These are phyloP conservation scores for Plagodis pulveraria DNA, from an alignment of 2,888 invertebrate species.

Conservation along the genomic window DNA sequence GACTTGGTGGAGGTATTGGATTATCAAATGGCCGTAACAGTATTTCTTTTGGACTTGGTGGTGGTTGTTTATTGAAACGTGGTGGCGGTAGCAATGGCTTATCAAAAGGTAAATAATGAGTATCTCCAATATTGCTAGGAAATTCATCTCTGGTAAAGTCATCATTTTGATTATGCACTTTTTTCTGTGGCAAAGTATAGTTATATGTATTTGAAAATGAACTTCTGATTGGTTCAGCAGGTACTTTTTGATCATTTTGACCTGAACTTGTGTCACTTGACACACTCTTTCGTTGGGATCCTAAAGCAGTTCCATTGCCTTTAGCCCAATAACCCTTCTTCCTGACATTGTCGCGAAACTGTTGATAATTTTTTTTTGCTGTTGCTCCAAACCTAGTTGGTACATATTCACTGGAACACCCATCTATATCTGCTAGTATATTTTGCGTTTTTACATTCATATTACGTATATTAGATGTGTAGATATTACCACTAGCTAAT, in stretches of 20 bases:
- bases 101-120: slow-evolving; percentile 59
- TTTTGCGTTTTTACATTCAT: slow-evolving; percentile 61
- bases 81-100: slow-evolving; percentile 35
- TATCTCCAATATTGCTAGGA: slow-evolving; percentile 40
- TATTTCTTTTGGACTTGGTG: neutral
- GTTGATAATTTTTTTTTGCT: slow-evolving; percentile 76
- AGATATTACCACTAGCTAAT: slow-evolving; percentile 72
- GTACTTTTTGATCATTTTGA: slow-evolving; percentile 3
- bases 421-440: slow-evolving; percentile 58
- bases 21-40: neutral
- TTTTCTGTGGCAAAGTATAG: slow-evolving; percentile 14
- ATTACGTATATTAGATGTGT: slow-evolving; percentile 67
- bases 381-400: slow-evolving; percentile 74
- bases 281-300: slow-evolving; percentile 24
- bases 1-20: slow-evolving; percentile 1
- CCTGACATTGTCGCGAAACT: slow-evolving; percentile 76
- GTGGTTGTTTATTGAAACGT: neutral
- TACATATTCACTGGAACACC: slow-evolving; percentile 75
- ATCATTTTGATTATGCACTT: slow-evolving; percentile 26
- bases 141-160: slow-evolving; percentile 60
- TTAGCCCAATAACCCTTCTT: slow-evolving; percentile 79
- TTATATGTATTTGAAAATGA: slow-evolving; percentile 19
- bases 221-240: slow-evolving; percentile 13
- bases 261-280: slow-evolving; percentile 19
- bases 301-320: slow-evolving; percentile 62